Evolutionary conservation across 2,888 invertebrate genomes (phyloP), one percentile per base, ranked within the genome.

Genomic region (Tipula confusa): DNA sequence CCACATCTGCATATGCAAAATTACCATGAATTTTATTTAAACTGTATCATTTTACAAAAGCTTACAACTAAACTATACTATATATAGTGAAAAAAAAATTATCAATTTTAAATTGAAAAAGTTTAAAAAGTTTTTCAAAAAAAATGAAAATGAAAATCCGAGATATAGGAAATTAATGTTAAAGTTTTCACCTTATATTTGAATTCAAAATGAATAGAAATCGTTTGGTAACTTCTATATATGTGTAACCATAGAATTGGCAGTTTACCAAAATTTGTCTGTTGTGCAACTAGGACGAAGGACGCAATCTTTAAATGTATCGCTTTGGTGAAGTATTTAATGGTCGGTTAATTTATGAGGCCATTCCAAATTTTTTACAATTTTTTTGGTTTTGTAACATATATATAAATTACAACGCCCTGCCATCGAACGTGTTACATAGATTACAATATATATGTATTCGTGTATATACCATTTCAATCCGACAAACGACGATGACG

Each of bases 131-230:
- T 64, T 64, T 64, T 64, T 4, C 24, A 64, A 64, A 24, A 64
- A 64, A 33, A 24, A 24, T 43, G 2, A 43, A 4, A n/a, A 36
- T 2, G 11, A n/a, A 43, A 15, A 43, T 43, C 4, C 64, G 24
- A 64, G 2, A 64, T 64, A 24, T 6, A 64, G 64, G 64, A 64
- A 64, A 64, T 24, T 64, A 64, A 64, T 64, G 64, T 64, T 64
- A 64, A 64, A 64, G 64, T 64, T 64, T 64, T 64, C 64, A 64
- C 64, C 64, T 64, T 64, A 64, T n/a, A n/a, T 24, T 64, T 24
- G 24, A 64, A 64, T 64, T 24, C 24, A 64, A 64, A 43, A 43
- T 43, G 43, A 38, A 38, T 38, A 38, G 48, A 64, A 64, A 64
- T 64, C 64, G 64, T 64, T 64, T 9, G 64, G 24, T 33, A 33